Conservation (phyloP, 1,140 invertebrate species). For the Orius insidiosus region DNA sequence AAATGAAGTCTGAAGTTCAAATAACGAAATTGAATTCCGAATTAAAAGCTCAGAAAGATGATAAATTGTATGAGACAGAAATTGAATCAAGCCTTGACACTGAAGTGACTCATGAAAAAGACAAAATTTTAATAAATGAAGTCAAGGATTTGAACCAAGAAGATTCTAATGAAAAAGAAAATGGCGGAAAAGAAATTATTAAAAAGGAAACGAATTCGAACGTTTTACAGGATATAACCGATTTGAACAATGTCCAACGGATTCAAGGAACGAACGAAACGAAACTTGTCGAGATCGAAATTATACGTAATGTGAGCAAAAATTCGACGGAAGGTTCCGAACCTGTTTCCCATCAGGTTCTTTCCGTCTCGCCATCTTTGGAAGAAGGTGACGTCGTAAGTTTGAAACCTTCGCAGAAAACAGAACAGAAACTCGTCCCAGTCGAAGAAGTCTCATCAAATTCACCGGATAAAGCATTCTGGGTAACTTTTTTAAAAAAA, state of each 20-base stretch:
- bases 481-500: slow-evolving; percentile 1
- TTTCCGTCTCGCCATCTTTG: not conserved
- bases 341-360: not conserved
- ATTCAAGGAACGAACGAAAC: not conserved
- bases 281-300: not conserved
- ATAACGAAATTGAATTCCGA: too few relatives aligned
- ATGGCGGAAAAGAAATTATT: too few relatives aligned
- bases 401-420: not conserved
- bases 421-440: not conserved
- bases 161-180: too few relatives aligned
- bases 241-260: not conserved
- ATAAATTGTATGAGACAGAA: too few relatives aligned
- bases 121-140: too few relatives aligned
- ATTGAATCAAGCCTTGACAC: too few relatives aligned
- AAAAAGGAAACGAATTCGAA: too few relatives aligned
- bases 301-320: not conserved
- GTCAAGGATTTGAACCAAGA: too few relatives aligned
- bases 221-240: too few relatives aligned
- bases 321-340: not conserved
- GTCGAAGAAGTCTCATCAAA: slow-evolving; percentile 6
- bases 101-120: too few relatives aligned
- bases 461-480: slow-evolving; percentile 12
- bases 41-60: too few relatives aligned
- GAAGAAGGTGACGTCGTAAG: not conserved
- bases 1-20: too few relatives aligned